Evolutionary conservation across 2,797 vertebrate genomes (phyloP), one percentile per base, ranked within the genome.

Genomic region (Sebastes itinus): DNA sequence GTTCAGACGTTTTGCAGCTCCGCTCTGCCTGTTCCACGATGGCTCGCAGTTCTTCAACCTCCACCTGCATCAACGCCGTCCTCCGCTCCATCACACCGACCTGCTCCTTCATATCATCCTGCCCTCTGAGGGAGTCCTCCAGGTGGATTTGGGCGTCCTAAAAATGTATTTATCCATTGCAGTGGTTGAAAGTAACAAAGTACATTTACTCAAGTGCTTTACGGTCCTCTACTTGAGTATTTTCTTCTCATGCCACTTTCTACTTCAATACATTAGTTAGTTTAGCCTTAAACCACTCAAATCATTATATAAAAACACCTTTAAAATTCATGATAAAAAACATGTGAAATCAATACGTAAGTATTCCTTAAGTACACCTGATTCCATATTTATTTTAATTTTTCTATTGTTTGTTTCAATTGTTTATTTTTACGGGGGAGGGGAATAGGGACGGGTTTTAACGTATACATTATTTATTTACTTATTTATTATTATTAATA

Each of bases 31-130:
- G 93, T 28, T 93, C 92, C 67, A 84, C 70, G 0, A 63, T 81
- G 18, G 90, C 92, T 59, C 97, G 96, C 0, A 97, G 95, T 89
- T 99, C 97, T 78, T 98, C 97, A 1, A 96, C 23, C 88, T 98
- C 98, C 1, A 97, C 96, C 93, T 96, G 94, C 95, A 97, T 88
- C 87, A 99, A 87, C 71, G 77, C 89, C 25, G 95, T 96, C 56
- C 97, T 95, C 77, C 95, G 96, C 87, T 98, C 97, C 85, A 96
- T 90, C 4, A 97, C 93, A 16, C 92, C 93, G 30, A 96, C 93
- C 88, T 98, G 97, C 88, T 98, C 97, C 87, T 96, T 98, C 91
- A 97, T 94, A 75, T 97, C 97, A 0, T 98, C 97, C 72, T 96
- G 96, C 11, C 91, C 73, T 4, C 97, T 90, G 0, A 97, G 0